Base-by-base conservation (phyloP, 1,140 invertebrate genomes). In the Adelges cooleyi region DNA sequence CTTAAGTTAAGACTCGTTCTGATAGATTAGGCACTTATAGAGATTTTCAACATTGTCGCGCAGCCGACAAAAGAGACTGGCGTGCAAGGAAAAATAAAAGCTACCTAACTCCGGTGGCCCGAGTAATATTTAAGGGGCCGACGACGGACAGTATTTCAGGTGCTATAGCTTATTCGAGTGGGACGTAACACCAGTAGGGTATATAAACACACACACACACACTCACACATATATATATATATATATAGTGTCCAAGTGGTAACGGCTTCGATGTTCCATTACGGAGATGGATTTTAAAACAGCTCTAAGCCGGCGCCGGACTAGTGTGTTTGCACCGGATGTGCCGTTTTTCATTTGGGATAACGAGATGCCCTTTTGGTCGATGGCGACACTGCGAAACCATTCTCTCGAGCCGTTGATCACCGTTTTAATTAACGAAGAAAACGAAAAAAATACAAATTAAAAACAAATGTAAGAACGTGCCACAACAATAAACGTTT, bases 261-360 rank as follows among this genome's bases (percentile, higher is more conserved):
- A 11, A 25, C n/a, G 38, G 10, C 17, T 44, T 56, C 56, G 42
- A 33, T 29, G 56, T 62, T 62, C 44, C 56, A 62, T 62, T 62
- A 62, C 42, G 42, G 40, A 62, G 56, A 62, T 62, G 56, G 56
- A 62, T 48, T 62, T 62, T 62, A 62, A 62, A 62, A 62, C 56
- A 62, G 56, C 25, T 33, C 22, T 20, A 33, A 46, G 18, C n/a
- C 23, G 25, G 11, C 25, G 27, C 17, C 42, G 25, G 8, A 22
- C 15, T 38, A 18, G 20, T 27, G 23, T 40, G 54, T 44, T 18
- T 17, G 17, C 27, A 17, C 17, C n/a, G 54, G 27, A 29, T 20
- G 42, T 42, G 10, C 42, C 54, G 40, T 59, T 59, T 59, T 59
- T 59, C 54, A 59, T 59, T 59, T 18, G 23, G 40, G 54, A 59